Evolutionary conservation across 2,888 invertebrate genomes (phyloP).

Genomic region (Antitype chi): DNA sequence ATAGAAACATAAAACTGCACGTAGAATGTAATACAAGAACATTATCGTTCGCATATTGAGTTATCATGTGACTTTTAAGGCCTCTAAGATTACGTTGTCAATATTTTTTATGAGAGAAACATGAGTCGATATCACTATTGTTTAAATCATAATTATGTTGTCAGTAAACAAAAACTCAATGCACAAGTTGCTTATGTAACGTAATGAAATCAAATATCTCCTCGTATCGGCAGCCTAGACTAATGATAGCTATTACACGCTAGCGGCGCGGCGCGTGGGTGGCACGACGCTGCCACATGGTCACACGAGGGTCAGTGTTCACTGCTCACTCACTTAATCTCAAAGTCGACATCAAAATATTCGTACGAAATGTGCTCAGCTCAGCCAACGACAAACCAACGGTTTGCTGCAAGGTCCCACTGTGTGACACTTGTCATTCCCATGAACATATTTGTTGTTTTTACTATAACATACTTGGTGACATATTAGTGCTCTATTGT

Average conservation of each 20-base stretch:
- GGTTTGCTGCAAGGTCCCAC: slow-evolving; percentile 47
- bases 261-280: slow-evolving; percentile 43
- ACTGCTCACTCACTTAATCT: slow-evolving; percentile 34
- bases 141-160: slow-evolving; percentile 46
- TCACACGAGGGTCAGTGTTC: slow-evolving; percentile 61
- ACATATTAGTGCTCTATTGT: slow-evolving; percentile 67
- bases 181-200: slow-evolving; percentile 44
- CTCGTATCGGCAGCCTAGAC: slow-evolving; percentile 42
- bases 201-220: slow-evolving; percentile 47
- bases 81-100: slow-evolving; percentile 27
- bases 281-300: slow-evolving; percentile 42
- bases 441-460: slow-evolving; percentile 71
- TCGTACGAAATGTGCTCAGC: slow-evolving; percentile 27
- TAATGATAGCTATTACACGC: slow-evolving; percentile 50
- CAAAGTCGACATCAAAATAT: slow-evolving; percentile 44
- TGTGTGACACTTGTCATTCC: slow-evolving; percentile 65
- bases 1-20: slow-evolving; percentile 55
- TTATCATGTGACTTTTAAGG: slow-evolving; percentile 42
- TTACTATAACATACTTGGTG: slow-evolving; percentile 61
- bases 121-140: slow-evolving; percentile 20
- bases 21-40: slow-evolving; percentile 45
- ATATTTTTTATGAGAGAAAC: slow-evolving; percentile 50
- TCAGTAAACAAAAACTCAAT: slow-evolving; percentile 46
- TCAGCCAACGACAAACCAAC: slow-evolving; percentile 28
- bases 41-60: slow-evolving; percentile 48